A percentile compares a stretch with the other conserved stretches of the same genome.
These are phyloP conservation scores for Saguinus midas DNA, from an alignment of 2,113 vertebrate genomes.

Conservation along the genomic window DNA sequence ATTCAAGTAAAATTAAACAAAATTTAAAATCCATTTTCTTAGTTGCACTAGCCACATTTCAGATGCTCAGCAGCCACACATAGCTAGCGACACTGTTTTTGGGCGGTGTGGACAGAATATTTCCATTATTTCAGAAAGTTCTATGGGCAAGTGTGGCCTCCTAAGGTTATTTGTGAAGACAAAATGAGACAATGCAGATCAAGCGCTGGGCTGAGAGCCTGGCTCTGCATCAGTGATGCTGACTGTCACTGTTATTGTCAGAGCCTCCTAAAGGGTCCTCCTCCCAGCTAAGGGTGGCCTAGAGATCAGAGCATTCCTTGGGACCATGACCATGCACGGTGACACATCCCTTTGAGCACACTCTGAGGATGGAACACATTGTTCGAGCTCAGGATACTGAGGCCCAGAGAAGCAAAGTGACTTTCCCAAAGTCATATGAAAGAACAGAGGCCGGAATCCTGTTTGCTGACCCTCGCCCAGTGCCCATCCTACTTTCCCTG, in stretches of 20 bases:
- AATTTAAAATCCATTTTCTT: background rate
- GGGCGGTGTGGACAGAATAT: background rate
- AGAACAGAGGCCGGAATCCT: background rate
- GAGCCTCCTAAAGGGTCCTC: background rate
- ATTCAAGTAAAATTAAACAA: background rate
- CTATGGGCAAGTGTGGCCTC: too few species aligned
- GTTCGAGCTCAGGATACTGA: background rate
- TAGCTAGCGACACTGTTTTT: too few species aligned
- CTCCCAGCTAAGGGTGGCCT: background rate
- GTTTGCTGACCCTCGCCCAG: background rate
- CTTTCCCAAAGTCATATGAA: background rate
- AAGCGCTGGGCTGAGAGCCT: background rate
- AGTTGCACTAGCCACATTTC: background rate
- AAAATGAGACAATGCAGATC: accelerated
- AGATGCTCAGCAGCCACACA: background rate
- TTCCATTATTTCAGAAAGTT: background rate
- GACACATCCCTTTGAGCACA: background rate
- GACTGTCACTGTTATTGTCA: background rate
- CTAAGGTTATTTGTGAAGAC: background rate
- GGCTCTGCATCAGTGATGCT: background rate
- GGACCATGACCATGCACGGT: background rate
- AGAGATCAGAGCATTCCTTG: background rate
- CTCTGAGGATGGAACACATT: background rate
- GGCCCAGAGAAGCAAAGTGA: background rate
- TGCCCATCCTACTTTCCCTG: too few species aligned